phyloP scores from a whole-genome alignment of 2,888 invertebrate species.

The Metallyticus violacea region DNA sequence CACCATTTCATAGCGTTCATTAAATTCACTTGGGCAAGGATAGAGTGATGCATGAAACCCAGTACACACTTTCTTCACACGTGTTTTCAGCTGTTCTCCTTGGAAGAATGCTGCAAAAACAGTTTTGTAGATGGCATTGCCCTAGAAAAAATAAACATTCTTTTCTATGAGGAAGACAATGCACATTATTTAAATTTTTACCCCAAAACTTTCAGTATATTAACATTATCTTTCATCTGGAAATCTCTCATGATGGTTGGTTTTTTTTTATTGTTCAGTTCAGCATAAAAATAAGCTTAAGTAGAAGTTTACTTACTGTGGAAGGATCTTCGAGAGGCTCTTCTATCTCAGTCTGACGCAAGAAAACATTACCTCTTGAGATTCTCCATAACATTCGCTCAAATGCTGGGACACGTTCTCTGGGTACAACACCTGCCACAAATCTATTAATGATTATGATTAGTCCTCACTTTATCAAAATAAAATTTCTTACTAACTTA shows the following conservation, averaged over 20 bases:
- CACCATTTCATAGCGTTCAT: slow-evolving; percentile 85
- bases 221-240: too few species aligned
- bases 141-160: too few species aligned
- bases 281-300: slow-evolving; percentile 8
- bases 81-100: slow-evolving; percentile 87
- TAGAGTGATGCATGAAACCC: slow-evolving; percentile 91
- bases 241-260: neutral
- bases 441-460: slow-evolving; percentile 61
- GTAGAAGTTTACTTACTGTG: slow-evolving; percentile 58
- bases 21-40: slow-evolving; percentile 84
- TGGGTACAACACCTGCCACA: slow-evolving; percentile 88
- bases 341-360: slow-evolving; percentile 81
- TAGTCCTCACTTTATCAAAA: too few species aligned
- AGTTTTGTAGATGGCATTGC: slow-evolving; percentile 82
- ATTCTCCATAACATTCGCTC: slow-evolving; percentile 93
- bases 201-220: too few species aligned
- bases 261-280: neutral
- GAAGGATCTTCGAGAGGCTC: slow-evolving; percentile 79
- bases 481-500: neutral
- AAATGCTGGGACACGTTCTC: slow-evolving; percentile 85
- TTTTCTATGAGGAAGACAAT: too few species aligned
- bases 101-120: slow-evolving; percentile 88
- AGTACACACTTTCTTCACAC: slow-evolving; percentile 90
- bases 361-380: slow-evolving; percentile 87
- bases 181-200: too few species aligned